These are phyloP conservation scores for Steinernema scapterisci DNA, from an alignment of 2,888 invertebrate species.

Conservation along the genomic window DNA sequence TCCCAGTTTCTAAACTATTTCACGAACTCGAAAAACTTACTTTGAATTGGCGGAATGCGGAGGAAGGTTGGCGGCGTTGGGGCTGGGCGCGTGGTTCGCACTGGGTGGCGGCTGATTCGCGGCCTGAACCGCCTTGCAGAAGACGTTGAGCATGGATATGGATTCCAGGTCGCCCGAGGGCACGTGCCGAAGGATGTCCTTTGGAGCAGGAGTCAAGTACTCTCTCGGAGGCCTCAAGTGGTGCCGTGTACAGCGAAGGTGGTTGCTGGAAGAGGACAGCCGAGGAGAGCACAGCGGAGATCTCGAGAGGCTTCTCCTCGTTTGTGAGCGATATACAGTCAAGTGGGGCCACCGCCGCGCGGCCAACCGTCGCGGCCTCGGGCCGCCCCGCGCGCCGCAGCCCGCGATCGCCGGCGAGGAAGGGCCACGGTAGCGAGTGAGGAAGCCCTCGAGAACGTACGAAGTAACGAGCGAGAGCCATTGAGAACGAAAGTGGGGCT, in stretches of 20 bases:
- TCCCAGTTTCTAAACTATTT: background rate
- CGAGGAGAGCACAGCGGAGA: constrained; percentile 1
- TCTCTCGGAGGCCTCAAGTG: constrained; percentile 14
- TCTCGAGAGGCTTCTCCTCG: constrained; percentile 32
- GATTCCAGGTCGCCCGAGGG: constrained; percentile 17
- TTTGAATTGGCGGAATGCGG: background rate
- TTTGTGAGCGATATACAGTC: constrained; percentile 30
- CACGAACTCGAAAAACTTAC: background rate
- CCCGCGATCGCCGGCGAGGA: background rate
- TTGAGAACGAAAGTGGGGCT: background rate
- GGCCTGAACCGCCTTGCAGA: constrained; percentile 11
- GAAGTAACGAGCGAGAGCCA: background rate
- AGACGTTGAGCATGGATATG: constrained; percentile 18
- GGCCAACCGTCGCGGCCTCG: background rate
- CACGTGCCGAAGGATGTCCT: constrained; percentile 27
- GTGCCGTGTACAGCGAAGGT: constrained; percentile 26
- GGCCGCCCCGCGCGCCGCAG: background rate
- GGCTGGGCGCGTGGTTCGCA: background rate
- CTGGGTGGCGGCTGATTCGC: background rate
- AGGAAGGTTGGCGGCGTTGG: background rate
- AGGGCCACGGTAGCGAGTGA: constrained; percentile 16
- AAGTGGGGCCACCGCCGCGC: constrained; percentile 31
- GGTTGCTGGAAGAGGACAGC: constrained; percentile 30
- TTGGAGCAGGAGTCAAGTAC: constrained; percentile 5
- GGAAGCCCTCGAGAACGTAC: constrained; percentile 19